Base-by-base conservation (phyloP, 2,888 invertebrate genomes). In the Rotaria sp. region DNA sequence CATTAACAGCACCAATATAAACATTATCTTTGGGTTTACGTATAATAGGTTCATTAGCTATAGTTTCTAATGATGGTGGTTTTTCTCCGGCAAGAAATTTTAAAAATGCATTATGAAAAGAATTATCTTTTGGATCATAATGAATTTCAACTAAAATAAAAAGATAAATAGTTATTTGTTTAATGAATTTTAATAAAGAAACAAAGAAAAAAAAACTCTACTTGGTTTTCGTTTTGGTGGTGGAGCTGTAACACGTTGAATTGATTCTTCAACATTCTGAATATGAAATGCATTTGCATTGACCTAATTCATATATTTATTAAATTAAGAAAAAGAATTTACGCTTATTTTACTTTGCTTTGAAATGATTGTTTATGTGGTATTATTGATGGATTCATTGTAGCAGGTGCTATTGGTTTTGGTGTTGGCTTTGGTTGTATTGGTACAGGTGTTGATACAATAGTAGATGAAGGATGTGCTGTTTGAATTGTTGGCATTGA, bases 51-150 rank as follows among this genome's bases (percentile, higher is more conserved):
- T 86, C 86, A 67, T 84, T 86, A 38, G 85, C 85, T 4, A 59
- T 55, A n/a, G 57, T 50, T 57, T 86, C 86, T 35, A 86, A 84
- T 24, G 86, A 85, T 45, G 86, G 80, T 18, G 75, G 75, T 55
- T 86, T 86, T 84, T 86, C 86, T 24, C 86, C 86, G n/a, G 86
- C 86, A 26, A 86, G 85, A 84, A 80, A 86, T 85, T 85, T 85
- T 11, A 86, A 80, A 59, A 86, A 86, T 24, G 55, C 85, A 45
- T 86, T 85, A 45, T 86, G 86, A 59, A 80, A 80, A 10, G 75
- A 80, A 41, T 80, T 80, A 5, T 80, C 75, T 80, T 80, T 80
- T 38, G 75, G 75, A 80, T 80, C 75, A 45, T 80, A 80, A 80
- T 11, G 75, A 45, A 80, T 80, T 45, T 80, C 75, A 80, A 80